A percentile compares a stretch with the other conserved stretches of the same genome.
Conservation (phyloP, 2,888 invertebrate species). For the Portevinia maculata region DNA sequence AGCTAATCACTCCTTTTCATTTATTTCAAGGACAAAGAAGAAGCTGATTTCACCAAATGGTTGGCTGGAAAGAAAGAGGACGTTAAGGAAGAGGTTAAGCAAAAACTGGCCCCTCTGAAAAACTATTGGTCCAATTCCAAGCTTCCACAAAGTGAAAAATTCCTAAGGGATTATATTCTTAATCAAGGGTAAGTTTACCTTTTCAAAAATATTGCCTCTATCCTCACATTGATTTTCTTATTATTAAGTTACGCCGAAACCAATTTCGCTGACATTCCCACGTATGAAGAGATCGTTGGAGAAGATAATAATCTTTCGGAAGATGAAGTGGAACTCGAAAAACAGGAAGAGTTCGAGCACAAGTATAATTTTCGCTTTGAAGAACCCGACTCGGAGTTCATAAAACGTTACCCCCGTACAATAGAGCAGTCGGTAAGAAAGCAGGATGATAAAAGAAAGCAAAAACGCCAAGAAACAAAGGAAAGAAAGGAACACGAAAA, state of each 20-base stretch:
- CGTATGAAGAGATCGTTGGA: slow-evolving; percentile 87
- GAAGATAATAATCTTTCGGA: slow-evolving; percentile 86
- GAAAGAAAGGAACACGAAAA: slow-evolving; percentile 91
- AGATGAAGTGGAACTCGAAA: slow-evolving; percentile 90
- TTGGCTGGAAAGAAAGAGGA: slow-evolving; percentile 89
- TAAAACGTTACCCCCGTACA: slow-evolving; percentile 95
- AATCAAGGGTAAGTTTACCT: slow-evolving; percentile 87
- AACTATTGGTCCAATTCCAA: slow-evolving; percentile 93
- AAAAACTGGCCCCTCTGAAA: slow-evolving; percentile 89
- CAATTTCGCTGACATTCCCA: slow-evolving; percentile 84
- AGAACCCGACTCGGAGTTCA: slow-evolving; percentile 96
- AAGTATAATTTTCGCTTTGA: slow-evolving; percentile 98
- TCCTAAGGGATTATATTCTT: slow-evolving; percentile 95
- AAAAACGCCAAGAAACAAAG: slow-evolving; percentile 90
- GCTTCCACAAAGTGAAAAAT: slow-evolving; percentile 92
- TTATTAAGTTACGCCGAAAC: slow-evolving; percentile 83
- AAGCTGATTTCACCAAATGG: slow-evolving; percentile 89
- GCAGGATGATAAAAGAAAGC: slow-evolving; percentile 90
- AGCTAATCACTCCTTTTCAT: no score
- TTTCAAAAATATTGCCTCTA: neutral
- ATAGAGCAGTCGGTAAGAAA: slow-evolving; percentile 92
- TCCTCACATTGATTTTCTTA: neutral
- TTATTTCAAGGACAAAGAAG: slow-evolving; percentile 82
- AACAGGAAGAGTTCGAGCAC: slow-evolving; percentile 95
- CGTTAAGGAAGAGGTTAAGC: slow-evolving; percentile 85